Evolutionary conservation across 2,888 invertebrate genomes (phyloP).

Genomic region (Clepsis dumicolana): DNA sequence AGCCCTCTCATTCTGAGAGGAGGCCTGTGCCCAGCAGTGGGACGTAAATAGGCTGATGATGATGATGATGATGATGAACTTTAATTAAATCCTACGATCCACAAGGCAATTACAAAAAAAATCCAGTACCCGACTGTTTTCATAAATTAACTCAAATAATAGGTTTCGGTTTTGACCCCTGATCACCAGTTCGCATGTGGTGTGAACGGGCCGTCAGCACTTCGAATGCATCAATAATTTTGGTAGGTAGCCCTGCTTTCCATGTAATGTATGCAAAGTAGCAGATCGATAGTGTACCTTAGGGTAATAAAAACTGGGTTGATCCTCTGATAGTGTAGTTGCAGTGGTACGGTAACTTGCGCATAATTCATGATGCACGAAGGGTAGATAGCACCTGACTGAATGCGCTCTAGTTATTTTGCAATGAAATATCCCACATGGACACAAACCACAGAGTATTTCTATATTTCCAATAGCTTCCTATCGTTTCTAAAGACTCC

Average conservation of each 20-base stretch:
- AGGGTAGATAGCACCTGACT: constrained; percentile 20
- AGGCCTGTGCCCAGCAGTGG: too few species aligned
- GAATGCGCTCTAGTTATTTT: constrained; percentile 21
- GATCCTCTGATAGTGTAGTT: neutral
- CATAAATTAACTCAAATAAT: constrained; percentile 4
- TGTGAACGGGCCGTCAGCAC: constrained; percentile 7
- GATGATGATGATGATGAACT: too few species aligned
- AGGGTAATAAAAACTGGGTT: neutral
- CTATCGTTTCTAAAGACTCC: too few species aligned
- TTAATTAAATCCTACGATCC: neutral
- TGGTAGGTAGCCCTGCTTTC: neutral
- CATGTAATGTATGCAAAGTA: neutral
- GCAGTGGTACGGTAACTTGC: neutral
- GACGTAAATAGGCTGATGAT: too few species aligned
- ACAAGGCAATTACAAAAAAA: neutral
- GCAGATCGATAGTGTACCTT: neutral
- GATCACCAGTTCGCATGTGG: constrained; percentile 34
- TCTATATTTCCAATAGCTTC: too few species aligned
- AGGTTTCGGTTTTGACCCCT: constrained; percentile 22
- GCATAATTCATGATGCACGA: constrained; percentile 31
- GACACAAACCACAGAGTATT: too few species aligned
- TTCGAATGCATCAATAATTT: constrained; percentile 7
- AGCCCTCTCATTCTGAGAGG: too few species aligned
- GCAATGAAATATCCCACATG: neutral
- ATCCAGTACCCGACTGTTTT: neutral